Conservation (phyloP, 2,888 invertebrate species). For the Acrobasis repandana region DNA sequence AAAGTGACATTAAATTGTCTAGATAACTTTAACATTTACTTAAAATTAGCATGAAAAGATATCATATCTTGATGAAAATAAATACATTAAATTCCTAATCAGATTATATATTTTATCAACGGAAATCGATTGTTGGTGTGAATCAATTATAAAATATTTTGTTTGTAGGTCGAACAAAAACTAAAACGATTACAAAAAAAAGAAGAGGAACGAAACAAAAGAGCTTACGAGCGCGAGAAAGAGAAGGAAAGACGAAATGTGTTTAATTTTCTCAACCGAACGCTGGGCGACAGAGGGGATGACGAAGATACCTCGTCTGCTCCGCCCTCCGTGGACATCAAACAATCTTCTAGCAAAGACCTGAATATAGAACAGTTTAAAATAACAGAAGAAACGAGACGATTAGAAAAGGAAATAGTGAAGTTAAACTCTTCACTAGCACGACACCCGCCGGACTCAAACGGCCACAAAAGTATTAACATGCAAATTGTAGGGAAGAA, state of each 20-base stretch:
- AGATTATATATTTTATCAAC: conserved; percentile 7
- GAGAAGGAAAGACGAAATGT: conserved; percentile 85
- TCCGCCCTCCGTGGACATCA: conserved; percentile 54
- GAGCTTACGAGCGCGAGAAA: conserved; percentile 85
- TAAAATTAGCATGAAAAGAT: not conserved
- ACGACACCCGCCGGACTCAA: conserved; percentile 84
- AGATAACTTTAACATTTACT: too few species aligned
- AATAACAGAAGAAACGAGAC: conserved; percentile 87
- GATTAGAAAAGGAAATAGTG: conserved; percentile 85
- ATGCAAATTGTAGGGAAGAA: conserved; percentile 84
- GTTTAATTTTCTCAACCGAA: conserved; percentile 90
- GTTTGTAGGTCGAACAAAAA: conserved; percentile 83
- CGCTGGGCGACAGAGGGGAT: conserved; percentile 70
- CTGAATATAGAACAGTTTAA: conserved; percentile 89
- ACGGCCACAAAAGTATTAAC: conserved; percentile 84
- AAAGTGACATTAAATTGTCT: too few species aligned
- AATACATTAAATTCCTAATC: conserved; percentile 1
- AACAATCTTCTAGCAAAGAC: conserved; percentile 84
- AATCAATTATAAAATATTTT: not conserved
- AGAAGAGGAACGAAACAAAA: conserved; percentile 84
- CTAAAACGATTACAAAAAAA: conserved; percentile 85
- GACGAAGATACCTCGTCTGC: conserved; percentile 34
- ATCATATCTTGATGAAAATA: conserved; percentile 8
- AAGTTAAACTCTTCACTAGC: conserved; percentile 85
- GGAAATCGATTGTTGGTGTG: not conserved